Evolutionary conservation across 2,888 invertebrate genomes (phyloP).

Genomic region (Aleiodes leptofemur): DNA sequence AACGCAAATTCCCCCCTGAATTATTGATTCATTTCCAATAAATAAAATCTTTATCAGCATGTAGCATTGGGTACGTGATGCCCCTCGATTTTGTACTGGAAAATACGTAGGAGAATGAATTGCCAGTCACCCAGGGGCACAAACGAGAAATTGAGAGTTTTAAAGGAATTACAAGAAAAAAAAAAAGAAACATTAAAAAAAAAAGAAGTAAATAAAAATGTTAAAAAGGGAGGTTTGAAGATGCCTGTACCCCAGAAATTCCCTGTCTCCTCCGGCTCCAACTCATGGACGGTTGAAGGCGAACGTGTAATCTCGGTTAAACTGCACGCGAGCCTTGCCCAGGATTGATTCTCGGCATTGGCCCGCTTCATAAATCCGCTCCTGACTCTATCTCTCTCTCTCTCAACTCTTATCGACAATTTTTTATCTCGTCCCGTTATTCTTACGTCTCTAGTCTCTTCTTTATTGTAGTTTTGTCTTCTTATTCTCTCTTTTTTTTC

Average conservation of each 20-base stretch:
- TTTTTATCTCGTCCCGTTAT: constrained; percentile 29
- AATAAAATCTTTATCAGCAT: constrained; percentile 11
- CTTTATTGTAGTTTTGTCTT: constrained; percentile 34
- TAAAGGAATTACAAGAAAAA: constrained; percentile 17
- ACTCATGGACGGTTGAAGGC: constrained; percentile 50
- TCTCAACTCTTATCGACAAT: constrained; percentile 38
- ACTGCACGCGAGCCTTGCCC: constrained; percentile 58
- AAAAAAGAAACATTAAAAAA: neutral
- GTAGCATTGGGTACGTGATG: neutral
- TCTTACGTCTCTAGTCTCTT: constrained; percentile 38
- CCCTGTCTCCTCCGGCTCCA: constrained; percentile 48
- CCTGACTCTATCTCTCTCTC: constrained; percentile 34
- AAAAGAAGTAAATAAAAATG: constrained; percentile 36
- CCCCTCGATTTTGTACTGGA: neutral
- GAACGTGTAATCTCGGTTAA: constrained; percentile 69
- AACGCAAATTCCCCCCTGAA: too few relatives aligned
- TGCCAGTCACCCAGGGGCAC: neutral
- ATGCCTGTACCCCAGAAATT: constrained; percentile 42
- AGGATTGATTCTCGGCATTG: constrained; percentile 72
- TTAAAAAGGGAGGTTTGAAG: constrained; percentile 39
- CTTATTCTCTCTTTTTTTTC: constrained; percentile 13
- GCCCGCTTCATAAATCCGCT: constrained; percentile 65
- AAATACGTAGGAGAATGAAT: constrained; percentile 20
- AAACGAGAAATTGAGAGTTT: constrained; percentile 33
- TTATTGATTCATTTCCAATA: neutral